Conservation (phyloP, 1,140 invertebrate genomes). For the Sminthurides bifidus region DNA sequence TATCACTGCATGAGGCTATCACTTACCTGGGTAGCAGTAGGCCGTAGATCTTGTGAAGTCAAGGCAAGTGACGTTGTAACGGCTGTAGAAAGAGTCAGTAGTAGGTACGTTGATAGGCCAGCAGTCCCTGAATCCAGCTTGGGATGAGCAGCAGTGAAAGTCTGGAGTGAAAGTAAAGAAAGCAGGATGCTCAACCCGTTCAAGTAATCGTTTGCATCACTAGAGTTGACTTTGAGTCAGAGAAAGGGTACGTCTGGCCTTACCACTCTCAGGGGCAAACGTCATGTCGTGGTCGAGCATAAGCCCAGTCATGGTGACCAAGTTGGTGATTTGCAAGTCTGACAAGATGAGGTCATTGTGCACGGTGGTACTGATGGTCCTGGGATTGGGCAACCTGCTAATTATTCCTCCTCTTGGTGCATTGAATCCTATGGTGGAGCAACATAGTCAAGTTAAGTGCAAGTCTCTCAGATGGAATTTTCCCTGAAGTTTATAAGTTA, state of each 20-base stretch:
- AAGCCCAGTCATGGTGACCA: conserved; percentile 23
- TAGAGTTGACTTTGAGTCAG: neutral
- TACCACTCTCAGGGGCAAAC: conserved; percentile 18
- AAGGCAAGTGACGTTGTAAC: conserved; percentile 36
- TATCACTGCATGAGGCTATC: too few relatives aligned
- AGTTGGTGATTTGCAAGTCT: conserved; percentile 34
- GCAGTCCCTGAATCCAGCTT: conserved; percentile 13
- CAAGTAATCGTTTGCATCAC: neutral
- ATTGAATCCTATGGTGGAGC: too few relatives aligned
- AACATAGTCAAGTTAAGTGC: too few relatives aligned
- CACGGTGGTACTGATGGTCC: conserved; percentile 78
- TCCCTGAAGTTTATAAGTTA: too few relatives aligned
- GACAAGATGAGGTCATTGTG: conserved; percentile 85
- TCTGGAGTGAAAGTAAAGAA: neutral
- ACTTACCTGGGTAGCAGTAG: conserved; percentile 30
- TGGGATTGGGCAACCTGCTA: conserved; percentile 58
- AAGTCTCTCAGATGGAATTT: too few relatives aligned
- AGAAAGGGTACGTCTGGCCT: conserved; percentile 4
- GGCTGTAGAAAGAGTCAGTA: conserved; percentile 82
- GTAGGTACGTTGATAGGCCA: conserved; percentile 52
- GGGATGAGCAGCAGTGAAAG: neutral
- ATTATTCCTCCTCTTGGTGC: conserved; percentile 44
- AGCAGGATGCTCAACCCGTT: neutral
- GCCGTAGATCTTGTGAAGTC: conserved; percentile 25
- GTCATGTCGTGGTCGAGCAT: conserved; percentile 30